Evolutionary conservation across 1,140 invertebrate genomes (phyloP).

Genomic region (Tribolium madens): DNA sequence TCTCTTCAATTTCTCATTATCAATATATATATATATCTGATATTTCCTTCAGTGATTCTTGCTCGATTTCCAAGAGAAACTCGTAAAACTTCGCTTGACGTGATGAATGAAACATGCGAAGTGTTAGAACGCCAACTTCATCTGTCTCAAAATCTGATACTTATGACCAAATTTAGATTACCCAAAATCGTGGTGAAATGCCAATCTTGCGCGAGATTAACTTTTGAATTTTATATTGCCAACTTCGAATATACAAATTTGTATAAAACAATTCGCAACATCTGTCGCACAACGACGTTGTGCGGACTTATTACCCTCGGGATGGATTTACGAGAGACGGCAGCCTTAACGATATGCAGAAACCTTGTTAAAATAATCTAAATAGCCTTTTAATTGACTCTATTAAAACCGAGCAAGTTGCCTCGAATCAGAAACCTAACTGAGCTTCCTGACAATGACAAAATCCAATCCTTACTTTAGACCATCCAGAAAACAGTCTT

Average conservation of each 20-base stretch:
- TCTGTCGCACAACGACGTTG: conserved; percentile 38
- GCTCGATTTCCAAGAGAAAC: conserved; percentile 31
- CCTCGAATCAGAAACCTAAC: conserved; percentile 1
- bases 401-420: conserved; percentile 38
- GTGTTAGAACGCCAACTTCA: background rate
- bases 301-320: conserved; percentile 23
- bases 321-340: conserved; percentile 36
- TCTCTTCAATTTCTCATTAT: conserved; percentile 57
- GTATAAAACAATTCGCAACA: conserved; percentile 51
- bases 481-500: background rate
- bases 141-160: background rate
- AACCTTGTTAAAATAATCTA: conserved; percentile 48
- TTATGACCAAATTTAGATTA: conserved; percentile 15
- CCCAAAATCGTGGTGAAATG: background rate
- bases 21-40: conserved; percentile 51
- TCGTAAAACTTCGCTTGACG: conserved; percentile 44
- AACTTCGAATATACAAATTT: conserved; percentile 49
- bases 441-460: background rate
- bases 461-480: conserved; percentile 5
- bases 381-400: conserved; percentile 54
- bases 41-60: conserved; percentile 44
- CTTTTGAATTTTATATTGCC: conserved; percentile 51
- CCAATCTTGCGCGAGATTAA: conserved; percentile 47
- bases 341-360: conserved; percentile 29
- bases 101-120: conserved; percentile 41